Evolutionary conservation across 2,797 vertebrate genomes (phyloP).

Genomic region (Arctocebus calabarensis): DNA sequence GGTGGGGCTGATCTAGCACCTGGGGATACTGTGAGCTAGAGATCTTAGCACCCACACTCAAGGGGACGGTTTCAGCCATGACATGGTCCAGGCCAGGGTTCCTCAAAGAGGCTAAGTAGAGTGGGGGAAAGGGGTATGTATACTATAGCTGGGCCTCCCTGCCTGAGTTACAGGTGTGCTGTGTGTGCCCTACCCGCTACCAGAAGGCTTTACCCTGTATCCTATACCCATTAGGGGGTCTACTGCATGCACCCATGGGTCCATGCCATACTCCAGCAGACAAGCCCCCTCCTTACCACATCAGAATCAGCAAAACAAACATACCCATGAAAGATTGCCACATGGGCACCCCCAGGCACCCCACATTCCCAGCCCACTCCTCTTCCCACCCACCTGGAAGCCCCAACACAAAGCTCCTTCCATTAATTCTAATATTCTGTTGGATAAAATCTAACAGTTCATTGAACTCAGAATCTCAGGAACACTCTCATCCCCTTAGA

Average conservation of each 20-base stretch:
- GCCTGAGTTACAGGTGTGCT: not conserved
- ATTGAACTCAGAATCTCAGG: not conserved
- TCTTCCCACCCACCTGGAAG: not conserved
- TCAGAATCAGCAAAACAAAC: not conserved
- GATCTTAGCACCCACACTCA: rapidly evolving
- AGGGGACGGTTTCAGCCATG: not conserved
- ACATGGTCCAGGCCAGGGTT: not conserved
- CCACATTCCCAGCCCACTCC: not conserved
- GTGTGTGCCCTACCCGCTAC: not conserved
- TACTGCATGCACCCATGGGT: not conserved
- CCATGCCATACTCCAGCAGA: not conserved
- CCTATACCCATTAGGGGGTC: not conserved
- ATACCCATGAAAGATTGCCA: too few relatives aligned
- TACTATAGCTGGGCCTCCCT: not conserved
- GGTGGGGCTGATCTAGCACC: not conserved
- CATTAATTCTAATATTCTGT: not conserved
- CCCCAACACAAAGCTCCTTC: rapidly evolving
- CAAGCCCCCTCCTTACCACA: not conserved
- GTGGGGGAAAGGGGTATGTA: not conserved
- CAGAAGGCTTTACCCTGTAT: not conserved
- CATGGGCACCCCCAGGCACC: too few relatives aligned
- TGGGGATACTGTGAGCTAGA: not conserved
- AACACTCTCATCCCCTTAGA: not conserved
- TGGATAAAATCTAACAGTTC: not conserved
- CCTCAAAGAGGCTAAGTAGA: too few relatives aligned